Percentiles rank a stretch among this genome's conserved stretches.
Evolutionary conservation across 2,888 invertebrate genomes (phyloP).

Genomic region (Tethea ocularis): DNA sequence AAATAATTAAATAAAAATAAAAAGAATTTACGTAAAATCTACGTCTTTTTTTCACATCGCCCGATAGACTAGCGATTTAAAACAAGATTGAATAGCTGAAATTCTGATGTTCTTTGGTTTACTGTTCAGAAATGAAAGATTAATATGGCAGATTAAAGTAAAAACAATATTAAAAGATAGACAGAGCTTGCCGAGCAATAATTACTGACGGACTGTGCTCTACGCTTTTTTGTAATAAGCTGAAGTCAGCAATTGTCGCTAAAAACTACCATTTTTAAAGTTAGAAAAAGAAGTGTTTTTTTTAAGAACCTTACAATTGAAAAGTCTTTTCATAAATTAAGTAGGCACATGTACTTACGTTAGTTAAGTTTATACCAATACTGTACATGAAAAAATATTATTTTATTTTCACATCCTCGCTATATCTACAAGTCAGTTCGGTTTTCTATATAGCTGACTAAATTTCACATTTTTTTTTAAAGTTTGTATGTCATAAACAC

Average conservation of each 20-base stretch:
- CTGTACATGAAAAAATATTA: slow-evolving; percentile 23
- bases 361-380: slow-evolving; percentile 23
- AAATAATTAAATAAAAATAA: slow-evolving; percentile 9
- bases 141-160: slow-evolving; percentile 6
- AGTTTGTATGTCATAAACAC: slow-evolving; percentile 16
- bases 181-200: neutral
- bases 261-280: slow-evolving; percentile 1
- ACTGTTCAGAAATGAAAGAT: slow-evolving; percentile 32
- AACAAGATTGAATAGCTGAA: slow-evolving; percentile 19
- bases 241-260: neutral
- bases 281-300: neutral
- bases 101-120: slow-evolving; percentile 53
- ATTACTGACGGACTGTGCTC: neutral
- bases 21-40: slow-evolving; percentile 13
- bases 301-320: slow-evolving; percentile 3
- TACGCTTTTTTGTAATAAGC: neutral
- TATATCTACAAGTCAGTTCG: slow-evolving; percentile 31
- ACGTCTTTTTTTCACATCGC: slow-evolving; percentile 16
- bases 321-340: slow-evolving; percentile 38
- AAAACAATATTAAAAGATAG: neutral
- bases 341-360: slow-evolving; percentile 34
- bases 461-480: slow-evolving; percentile 5
- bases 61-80: slow-evolving; percentile 21
- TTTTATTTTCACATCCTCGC: slow-evolving; percentile 11
- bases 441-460: slow-evolving; percentile 25